phyloP scores from a whole-genome alignment of 2,888 invertebrate species.

The Formica aserva region DNA sequence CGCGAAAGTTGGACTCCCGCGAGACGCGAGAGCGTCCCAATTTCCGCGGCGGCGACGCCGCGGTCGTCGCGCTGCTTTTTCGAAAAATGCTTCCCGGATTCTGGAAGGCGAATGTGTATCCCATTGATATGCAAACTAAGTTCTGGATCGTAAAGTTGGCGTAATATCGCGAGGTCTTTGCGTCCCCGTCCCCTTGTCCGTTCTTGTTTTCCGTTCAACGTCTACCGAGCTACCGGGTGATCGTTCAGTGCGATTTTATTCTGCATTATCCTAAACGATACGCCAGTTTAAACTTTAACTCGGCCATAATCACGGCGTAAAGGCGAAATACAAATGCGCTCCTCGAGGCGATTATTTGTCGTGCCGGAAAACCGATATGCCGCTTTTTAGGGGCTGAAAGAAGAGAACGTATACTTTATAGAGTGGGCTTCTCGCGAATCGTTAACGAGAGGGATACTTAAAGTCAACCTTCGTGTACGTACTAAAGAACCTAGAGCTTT shows the following conservation, averaged over 20 bases:
- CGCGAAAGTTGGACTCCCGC: constrained; percentile 60
- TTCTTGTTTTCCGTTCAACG: constrained; percentile 60
- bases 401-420: constrained; percentile 45
- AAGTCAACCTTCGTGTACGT: constrained; percentile 25
- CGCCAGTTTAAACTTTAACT: constrained; percentile 81
- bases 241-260: constrained; percentile 78
- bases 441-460: constrained; percentile 60
- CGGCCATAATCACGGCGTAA: constrained; percentile 79
- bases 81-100: constrained; percentile 64
- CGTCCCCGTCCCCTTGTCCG: constrained; percentile 54
- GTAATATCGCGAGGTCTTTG: constrained; percentile 78
- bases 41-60: constrained; percentile 41
- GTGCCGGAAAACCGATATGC: constrained; percentile 55
- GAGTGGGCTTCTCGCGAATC: constrained; percentile 60
- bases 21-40: constrained; percentile 51
- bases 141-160: constrained; percentile 80
- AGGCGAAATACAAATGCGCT: constrained; percentile 79
- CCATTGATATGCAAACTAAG: constrained; percentile 82
- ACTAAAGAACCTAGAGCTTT: constrained; percentile 26
- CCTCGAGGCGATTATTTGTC: constrained; percentile 54
- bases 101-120: constrained; percentile 65
- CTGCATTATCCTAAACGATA: constrained; percentile 79
- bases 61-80: constrained; percentile 59
- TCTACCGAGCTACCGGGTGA: constrained; percentile 68
- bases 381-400: constrained; percentile 1